Evolutionary conservation across 2,113 vertebrate genomes (phyloP).

Genomic region (Nannospalax galili): DNA sequence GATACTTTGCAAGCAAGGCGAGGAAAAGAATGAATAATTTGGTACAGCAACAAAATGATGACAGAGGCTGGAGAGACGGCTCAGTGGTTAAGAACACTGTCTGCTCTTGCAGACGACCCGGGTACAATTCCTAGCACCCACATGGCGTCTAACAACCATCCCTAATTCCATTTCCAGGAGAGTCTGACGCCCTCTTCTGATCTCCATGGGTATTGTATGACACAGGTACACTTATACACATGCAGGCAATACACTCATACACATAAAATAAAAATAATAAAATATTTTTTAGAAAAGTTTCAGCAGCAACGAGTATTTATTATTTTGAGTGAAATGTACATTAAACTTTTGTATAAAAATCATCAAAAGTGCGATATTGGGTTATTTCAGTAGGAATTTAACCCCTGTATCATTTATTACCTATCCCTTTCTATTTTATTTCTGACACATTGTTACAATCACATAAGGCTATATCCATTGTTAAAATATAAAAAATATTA

Average conservation of each 20-base stretch:
- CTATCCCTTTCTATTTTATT: conserved; percentile 75
- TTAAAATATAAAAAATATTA: conserved; percentile 80
- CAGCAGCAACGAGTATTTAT: conserved; percentile 86
- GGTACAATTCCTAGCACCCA: neutral
- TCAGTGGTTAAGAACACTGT: neutral
- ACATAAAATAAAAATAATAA: no score
- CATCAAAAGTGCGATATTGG: conserved; percentile 86
- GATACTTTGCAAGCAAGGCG: neutral
- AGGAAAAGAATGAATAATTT: neutral
- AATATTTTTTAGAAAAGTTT: no score
- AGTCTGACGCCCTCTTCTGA: neutral
- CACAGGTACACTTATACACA: no score
- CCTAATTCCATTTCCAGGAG: neutral
- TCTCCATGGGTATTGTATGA: no score
- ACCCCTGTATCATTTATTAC: conserved; percentile 58
- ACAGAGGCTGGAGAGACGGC: neutral
- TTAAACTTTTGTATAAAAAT: conserved; percentile 86
- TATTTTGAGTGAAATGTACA: conserved; percentile 87
- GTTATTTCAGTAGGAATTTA: conserved; percentile 84
- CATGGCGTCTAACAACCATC: neutral
- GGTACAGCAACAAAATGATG: neutral
- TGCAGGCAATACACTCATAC: neutral
- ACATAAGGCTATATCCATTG: conserved; percentile 76
- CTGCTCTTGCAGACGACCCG: no score
- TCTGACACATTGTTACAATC: conserved; percentile 80